phyloP scores from a whole-genome alignment of 2,797 vertebrate species.

The Pipistrellus pygmaeus region DNA sequence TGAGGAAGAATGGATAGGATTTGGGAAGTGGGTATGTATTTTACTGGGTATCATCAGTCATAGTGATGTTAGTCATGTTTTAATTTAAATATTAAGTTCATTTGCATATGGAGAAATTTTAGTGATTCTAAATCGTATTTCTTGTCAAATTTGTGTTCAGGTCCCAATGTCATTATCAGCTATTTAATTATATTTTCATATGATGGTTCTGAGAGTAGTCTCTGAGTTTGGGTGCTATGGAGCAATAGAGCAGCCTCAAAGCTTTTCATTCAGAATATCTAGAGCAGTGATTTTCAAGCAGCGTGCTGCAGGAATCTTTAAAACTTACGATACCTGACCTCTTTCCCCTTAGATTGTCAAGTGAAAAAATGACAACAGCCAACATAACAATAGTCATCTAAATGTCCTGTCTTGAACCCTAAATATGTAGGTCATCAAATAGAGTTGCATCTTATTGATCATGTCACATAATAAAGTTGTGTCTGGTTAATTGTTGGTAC shows the following conservation, averaged over 20 bases:
- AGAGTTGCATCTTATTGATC: background rate
- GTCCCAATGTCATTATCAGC: background rate
- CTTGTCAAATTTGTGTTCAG: slow-evolving; percentile 45
- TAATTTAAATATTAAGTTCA: slow-evolving; percentile 31
- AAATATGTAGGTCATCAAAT: background rate
- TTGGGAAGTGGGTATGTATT: background rate
- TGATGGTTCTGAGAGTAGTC: background rate
- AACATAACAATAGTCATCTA: background rate
- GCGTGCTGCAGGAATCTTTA: background rate
- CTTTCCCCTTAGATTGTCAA: background rate
- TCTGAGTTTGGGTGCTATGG: background rate
- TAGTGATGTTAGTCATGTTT: background rate
- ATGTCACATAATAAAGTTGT: background rate
- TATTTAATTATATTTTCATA: slow-evolving; percentile 65
- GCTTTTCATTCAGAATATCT: slow-evolving; percentile 29
- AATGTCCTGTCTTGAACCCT: background rate
- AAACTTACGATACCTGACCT: background rate
- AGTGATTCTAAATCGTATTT: slow-evolving; percentile 22
- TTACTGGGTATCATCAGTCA: slow-evolving; percentile 32
- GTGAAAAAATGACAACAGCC: background rate
- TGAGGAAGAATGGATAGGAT: background rate
- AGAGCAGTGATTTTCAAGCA: background rate
- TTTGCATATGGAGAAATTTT: slow-evolving; percentile 50
- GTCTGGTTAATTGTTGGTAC: background rate
- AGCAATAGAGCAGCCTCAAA: background rate